Evolutionary conservation across 2,888 invertebrate species (phyloP).

Genomic region (Gari tellinella): DNA sequence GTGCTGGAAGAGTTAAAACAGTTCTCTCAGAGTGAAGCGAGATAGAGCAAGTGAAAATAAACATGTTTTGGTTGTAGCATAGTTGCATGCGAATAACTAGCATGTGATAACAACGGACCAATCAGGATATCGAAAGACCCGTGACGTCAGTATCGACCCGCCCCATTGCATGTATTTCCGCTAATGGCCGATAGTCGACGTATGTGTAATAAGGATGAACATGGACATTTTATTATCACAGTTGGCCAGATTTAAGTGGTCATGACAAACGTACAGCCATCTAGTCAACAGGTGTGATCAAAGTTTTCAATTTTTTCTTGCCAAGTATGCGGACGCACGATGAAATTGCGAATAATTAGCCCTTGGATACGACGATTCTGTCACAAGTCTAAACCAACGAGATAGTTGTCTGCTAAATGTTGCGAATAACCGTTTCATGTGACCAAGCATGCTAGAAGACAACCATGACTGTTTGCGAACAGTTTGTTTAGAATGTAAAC

Average conservation of each 20-base stretch:
- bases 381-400: too few species aligned
- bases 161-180: conserved; percentile 53
- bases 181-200: conserved; percentile 51
- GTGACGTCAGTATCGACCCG: conserved; percentile 44
- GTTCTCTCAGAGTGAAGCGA: too few species aligned
- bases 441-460: too few species aligned
- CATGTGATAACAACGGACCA: conserved; percentile 44
- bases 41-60: conserved; percentile 3
- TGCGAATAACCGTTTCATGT: too few species aligned
- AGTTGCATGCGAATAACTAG: conserved; percentile 34
- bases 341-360: too few species aligned
- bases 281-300: conserved; percentile 41
- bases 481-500: too few species aligned
- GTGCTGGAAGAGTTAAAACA: too few species aligned
- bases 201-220: conserved; percentile 20
- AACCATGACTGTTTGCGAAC: too few species aligned
- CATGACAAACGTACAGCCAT: conserved; percentile 33
- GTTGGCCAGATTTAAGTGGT: not conserved
- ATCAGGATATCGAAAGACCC: conserved; percentile 11
- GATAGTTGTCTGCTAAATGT: too few species aligned
- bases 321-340: not conserved
- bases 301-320: not conserved
- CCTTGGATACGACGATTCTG: too few species aligned
- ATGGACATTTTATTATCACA: conserved; percentile 1
- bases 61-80: conserved; percentile 62